Evolutionary conservation across 2,797 vertebrate species (phyloP).

Genomic region (Acanthis flammea): DNA sequence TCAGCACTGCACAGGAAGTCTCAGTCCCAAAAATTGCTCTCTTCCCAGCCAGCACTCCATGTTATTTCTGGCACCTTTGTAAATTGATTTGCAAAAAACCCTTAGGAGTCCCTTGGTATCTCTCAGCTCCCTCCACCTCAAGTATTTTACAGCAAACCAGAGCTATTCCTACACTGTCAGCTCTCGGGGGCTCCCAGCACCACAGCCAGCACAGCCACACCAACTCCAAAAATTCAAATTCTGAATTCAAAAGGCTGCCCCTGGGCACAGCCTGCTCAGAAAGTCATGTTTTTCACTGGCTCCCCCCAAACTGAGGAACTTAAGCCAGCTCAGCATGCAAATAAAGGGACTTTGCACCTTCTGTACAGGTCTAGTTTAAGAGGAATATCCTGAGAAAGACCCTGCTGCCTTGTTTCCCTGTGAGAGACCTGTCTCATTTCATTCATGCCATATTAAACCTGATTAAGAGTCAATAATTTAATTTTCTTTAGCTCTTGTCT

Average conservation of each 20-base stretch:
- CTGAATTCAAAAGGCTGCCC: neutral
- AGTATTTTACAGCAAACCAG: neutral
- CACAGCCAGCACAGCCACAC: neutral
- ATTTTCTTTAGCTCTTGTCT: neutral
- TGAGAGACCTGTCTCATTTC: neutral
- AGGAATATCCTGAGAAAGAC: neutral
- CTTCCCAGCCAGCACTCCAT: neutral
- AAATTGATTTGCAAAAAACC: neutral
- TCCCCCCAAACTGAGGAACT: neutral
- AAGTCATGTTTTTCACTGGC: neutral
- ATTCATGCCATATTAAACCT: neutral
- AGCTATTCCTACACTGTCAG: neutral
- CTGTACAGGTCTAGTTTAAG: neutral
- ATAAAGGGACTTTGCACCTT: neutral
- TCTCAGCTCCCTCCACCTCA: neutral
- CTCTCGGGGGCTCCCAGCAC: neutral
- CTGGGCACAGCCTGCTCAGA: neutral
- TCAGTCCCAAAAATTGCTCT: conserved; percentile 23
- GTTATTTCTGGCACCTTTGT: conserved; percentile 46
- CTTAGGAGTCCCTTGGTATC: neutral
- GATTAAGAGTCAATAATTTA: neutral
- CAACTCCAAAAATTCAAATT: neutral
- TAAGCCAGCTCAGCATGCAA: neutral
- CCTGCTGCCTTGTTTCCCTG: neutral
- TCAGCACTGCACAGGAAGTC: conserved; percentile 33